phyloP scores from a whole-genome alignment of 2,113 vertebrate species.

The Tauraco erythrolophus region DNA sequence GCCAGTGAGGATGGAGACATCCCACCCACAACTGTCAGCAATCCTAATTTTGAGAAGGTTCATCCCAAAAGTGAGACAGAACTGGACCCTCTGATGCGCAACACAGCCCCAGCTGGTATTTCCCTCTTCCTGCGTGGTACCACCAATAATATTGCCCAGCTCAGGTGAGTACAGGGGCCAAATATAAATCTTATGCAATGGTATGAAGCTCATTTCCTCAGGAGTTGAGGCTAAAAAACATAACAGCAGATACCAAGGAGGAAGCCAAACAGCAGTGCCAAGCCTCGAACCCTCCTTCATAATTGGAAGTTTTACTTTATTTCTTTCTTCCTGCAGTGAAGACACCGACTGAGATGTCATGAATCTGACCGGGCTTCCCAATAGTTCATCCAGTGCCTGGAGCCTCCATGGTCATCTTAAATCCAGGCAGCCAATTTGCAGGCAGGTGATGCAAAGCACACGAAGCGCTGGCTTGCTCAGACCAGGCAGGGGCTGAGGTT shows the following conservation, averaged over 20 bases:
- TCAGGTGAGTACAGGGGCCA: neutral
- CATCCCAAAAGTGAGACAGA: neutral
- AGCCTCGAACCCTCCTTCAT: neutral
- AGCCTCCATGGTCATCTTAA: conserved; percentile 30
- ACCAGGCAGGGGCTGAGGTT: neutral
- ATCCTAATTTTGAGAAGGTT: neutral
- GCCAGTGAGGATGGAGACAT: neutral
- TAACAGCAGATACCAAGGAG: neutral
- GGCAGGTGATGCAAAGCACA: neutral
- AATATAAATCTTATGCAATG: accelerated
- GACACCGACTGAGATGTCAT: conserved; percentile 15
- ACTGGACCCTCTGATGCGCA: neutral
- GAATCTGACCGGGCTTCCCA: neutral
- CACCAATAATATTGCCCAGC: neutral
- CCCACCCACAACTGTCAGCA: accelerated
- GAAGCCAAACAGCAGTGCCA: neutral
- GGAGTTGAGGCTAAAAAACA: neutral
- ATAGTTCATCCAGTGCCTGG: neutral
- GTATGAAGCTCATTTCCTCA: neutral
- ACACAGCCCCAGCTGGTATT: accelerated
- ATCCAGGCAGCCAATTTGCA: conserved; percentile 40
- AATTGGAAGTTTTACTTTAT: neutral
- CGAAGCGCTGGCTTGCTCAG: neutral
- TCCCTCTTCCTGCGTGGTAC: neutral
- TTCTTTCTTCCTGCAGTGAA: neutral